A percentile compares a stretch with the other conserved stretches of the same genome.
These are phyloP conservation scores for Tenualosa thibaudeaui DNA, from an alignment of 2,797 vertebrate species.

Conservation along the genomic window DNA sequence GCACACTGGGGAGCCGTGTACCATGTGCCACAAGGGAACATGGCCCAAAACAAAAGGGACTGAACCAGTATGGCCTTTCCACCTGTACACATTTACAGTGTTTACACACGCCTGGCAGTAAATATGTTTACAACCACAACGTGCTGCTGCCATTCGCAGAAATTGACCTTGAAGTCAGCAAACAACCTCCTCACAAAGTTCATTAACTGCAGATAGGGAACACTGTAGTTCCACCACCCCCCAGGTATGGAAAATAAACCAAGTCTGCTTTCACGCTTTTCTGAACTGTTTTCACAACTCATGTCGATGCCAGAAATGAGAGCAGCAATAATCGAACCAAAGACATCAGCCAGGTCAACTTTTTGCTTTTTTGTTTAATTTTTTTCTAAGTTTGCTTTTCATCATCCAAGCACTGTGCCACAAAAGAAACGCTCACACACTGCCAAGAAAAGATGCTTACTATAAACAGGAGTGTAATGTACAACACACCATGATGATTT, in stretches of 20 bases:
- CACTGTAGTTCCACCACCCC: conserved; percentile 42
- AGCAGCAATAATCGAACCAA: neutral
- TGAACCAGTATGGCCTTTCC: conserved; percentile 53
- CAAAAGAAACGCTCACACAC: neutral
- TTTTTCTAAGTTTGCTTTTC: neutral
- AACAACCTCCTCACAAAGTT: conserved; percentile 71
- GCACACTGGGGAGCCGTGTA: neutral
- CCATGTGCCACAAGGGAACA: conserved; percentile 22
- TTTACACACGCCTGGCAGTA: conserved; percentile 71
- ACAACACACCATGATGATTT: neutral
- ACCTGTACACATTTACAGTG: conserved; percentile 67
- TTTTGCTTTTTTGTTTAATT: neutral
- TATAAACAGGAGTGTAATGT: neutral
- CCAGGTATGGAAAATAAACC: conserved; percentile 43
- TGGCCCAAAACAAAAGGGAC: conserved; percentile 36
- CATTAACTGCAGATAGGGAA: conserved; percentile 66
- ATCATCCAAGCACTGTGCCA: neutral
- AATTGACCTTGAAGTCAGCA: conserved; percentile 73
- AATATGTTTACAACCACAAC: conserved; percentile 74
- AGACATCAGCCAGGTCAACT: neutral
- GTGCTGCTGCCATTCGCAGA: conserved; percentile 64
- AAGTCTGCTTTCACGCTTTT: neutral
- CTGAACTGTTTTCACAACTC: neutral
- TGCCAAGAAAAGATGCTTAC: neutral
- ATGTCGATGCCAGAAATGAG: neutral